Evolutionary conservation across 2,888 invertebrate species (phyloP), one percentile per base, ranked within the genome.

Genomic region (Scaptomyza cyrtandrae): DNA sequence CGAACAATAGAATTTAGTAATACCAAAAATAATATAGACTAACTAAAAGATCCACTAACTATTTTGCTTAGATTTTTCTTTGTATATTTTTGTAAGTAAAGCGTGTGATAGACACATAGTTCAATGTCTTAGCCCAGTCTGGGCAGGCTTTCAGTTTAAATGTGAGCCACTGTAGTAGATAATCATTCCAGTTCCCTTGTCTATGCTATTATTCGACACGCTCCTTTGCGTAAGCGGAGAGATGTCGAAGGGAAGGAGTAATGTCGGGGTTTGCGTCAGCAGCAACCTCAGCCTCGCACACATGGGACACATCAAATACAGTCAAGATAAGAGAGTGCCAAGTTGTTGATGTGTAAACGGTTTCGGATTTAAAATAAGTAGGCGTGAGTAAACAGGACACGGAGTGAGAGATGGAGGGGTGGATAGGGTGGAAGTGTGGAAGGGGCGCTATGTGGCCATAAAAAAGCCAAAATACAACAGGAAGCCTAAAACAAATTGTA

Each of bases 401-500:
- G 45, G 19, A 10, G 10, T 9, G 13, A n/a, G 13, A 4, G n/a
- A 31, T 13, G 35, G 19, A 19, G 19, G 19, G 19, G 19, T 19
- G 19, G 19, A 19, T 16, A 10, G 0, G 50, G 3, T 2, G 7
- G 6, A 7, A 2, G 37, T 7, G 10, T 2, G 0, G 43, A 10
- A 27, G 41, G 14, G 4, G 24, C 0, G 24, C 33, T 11, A n/a
- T 39, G 55, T 39, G 39, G 54, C 56, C 59, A 29, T 61, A 63
- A 71, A 68, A 58, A 65, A 68, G 45, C 59, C 59, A 55, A 68
- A 69, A 74, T 57, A 74, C 64, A 52, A 59, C 64, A 66, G 77
- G 79, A 85, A 77, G 73, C 50, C 85, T 75, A 72, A 81, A 85
- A 78, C 82, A 84, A 87, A 85, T 85, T 87, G 75, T 85, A 82